Base-by-base conservation (phyloP, 2,797 vertebrate species). In the Pipistrellus pipistrellus region DNA sequence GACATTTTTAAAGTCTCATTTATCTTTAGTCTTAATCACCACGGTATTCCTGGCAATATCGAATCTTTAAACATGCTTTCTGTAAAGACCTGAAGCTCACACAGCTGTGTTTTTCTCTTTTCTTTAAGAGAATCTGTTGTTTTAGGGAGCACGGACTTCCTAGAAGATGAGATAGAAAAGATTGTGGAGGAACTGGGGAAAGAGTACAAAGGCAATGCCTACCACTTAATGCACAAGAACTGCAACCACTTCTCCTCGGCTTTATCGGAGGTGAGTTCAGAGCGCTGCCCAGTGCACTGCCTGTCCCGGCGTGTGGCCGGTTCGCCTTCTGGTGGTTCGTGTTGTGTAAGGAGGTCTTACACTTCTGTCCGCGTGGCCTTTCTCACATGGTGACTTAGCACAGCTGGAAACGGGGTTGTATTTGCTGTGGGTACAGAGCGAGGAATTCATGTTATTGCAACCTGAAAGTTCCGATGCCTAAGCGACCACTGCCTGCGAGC, bases 221-320 rank as follows among this genome's bases (percentile, higher is more conserved):
- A 99, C 98, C 99, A 99, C 97, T 99, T 99, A 97, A 99, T 99
- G 99, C 99, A 99, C 99, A 99, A 99, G 98, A 99, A 99, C 98
- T 99, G 99, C 98, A 99, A 99, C 98, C 99, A 99, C 97, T 99
- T 99, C 97, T 99, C 99, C 98, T 99, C 99, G 81, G 98, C 99
- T 87, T 98, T 99, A 95, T 99, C 99, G 25, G 99, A 99, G 99
- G 99, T 99, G 98, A 97, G 81, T 82, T 53, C 38, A 12, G 91
- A 64, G 51, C 6, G 27, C 71, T 84, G 18, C 80, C 6, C 11
- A 0, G 72, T 78, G 13, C 84, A 20, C n/a, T 96, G 93, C 18
- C 72, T 81, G 4, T 90, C 15, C 76, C 10, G 11, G 44, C 44
- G 9, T 10, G 44, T 4, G 11, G 44, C 11, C 44, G 10, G 44